phyloP scores from a whole-genome alignment of 2,113 vertebrate species.

The Talpa occidentalis region DNA sequence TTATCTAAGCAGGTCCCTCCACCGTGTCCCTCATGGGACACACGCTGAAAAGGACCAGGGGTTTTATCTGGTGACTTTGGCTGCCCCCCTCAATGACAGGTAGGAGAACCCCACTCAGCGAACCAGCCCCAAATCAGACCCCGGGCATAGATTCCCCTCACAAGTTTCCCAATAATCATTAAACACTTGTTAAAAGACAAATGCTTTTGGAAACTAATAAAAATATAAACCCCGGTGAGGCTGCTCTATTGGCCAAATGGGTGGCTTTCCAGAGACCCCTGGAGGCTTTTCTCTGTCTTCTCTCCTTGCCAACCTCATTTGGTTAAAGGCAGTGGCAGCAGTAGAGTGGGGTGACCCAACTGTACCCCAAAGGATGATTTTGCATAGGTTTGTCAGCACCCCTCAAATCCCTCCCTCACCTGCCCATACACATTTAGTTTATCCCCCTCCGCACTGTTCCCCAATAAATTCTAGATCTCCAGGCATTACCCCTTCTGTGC shows the following conservation, averaged over 20 bases:
- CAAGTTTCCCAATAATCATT: too few species aligned
- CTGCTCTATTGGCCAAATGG: too few species aligned
- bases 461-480: neutral
- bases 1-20: conserved; percentile 80
- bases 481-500: neutral
- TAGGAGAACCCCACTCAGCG: conserved; percentile 11
- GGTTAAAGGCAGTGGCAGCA: neutral
- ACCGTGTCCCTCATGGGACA: conserved; percentile 85
- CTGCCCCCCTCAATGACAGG: conserved; percentile 86
- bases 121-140: too few species aligned
- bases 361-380: neutral
- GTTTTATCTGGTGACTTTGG: conserved; percentile 87
- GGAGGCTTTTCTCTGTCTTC: neutral
- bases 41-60: conserved; percentile 88
- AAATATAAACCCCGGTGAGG: too few species aligned
- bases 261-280: neutral
- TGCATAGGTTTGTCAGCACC: neutral
- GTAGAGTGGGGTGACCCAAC: neutral
- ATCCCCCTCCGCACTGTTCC: neutral
- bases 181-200: too few species aligned
- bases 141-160: too few species aligned
- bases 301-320: neutral
- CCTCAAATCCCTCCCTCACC: neutral
- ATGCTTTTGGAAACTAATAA: too few species aligned
- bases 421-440: neutral